A percentile compares a stretch with the other conserved stretches of the same genome.
phyloP scores from a whole-genome alignment of 2,888 invertebrate species.

The Lasioglossum lativentre region DNA sequence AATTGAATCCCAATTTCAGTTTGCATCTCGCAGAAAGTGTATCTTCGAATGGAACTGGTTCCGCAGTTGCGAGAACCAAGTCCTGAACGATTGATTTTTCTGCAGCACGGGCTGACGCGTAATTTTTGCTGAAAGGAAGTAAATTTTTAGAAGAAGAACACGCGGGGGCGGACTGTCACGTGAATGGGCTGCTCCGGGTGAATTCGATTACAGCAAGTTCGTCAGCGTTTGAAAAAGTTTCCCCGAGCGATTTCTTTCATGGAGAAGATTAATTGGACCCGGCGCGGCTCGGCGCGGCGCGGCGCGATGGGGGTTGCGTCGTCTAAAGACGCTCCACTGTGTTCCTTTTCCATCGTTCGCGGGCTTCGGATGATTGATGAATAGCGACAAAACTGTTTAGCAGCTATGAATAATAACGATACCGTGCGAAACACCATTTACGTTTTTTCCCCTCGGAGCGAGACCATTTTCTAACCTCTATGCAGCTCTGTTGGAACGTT shows the following conservation, averaged over 20 bases:
- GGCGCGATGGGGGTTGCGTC: background rate
- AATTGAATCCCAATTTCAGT: background rate
- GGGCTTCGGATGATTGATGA: background rate
- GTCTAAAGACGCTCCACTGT: background rate
- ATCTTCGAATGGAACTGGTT: background rate
- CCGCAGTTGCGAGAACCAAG: background rate
- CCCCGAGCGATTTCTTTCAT: conserved; percentile 13
- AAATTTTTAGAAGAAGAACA: conserved; percentile 19
- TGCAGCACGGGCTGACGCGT: background rate
- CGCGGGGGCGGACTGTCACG: background rate
- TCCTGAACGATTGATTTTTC: conserved; percentile 25
- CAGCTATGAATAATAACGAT: background rate
- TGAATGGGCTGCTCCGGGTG: background rate
- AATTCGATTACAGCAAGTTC: conserved; percentile 20
- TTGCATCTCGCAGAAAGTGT: background rate
- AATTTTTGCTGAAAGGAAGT: conserved; percentile 21
- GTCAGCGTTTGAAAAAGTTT: conserved; percentile 25
- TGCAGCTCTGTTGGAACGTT: background rate
- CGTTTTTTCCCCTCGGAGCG: background rate
- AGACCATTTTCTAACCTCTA: background rate
- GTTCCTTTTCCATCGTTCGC: background rate
- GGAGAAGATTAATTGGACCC: conserved; percentile 21
- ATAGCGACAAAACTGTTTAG: background rate
- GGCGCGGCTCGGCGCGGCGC: background rate
- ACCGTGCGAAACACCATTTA: background rate